Base-by-base conservation (phyloP, 2,113 vertebrate species). In the Chaenocephalus aceratus region DNA sequence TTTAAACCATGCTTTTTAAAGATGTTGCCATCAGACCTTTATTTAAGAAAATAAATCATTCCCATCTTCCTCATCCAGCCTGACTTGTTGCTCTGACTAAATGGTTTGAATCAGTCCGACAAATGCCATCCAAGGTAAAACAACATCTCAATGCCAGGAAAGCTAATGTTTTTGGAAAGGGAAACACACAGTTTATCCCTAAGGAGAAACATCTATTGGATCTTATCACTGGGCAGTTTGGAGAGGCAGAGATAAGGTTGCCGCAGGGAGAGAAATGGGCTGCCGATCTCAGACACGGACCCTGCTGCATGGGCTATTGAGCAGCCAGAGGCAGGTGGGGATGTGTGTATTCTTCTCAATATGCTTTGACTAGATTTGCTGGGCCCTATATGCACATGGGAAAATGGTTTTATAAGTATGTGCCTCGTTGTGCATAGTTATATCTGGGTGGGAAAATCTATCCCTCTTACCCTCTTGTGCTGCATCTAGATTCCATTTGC, bases 161-260 rank as follows among this genome's bases (percentile, higher is more conserved):
- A 79, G 56, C 80, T 79, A 63, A 86, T 80, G 58, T 82, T 74
- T 87, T 76, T 86, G 57, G 77, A 73, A 64, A 72, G 44, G 60
- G 77, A 85, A 89, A 77, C 56, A 79, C 54, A 83, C 45, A 79
- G 62, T 88, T 90, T 85, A 87, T 70, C 84, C 79, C 76, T 23
- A 30, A 75, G 82, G 77, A 80, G 82, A 70, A 86, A 78, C 80
- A 89, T 85, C 83, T 80, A 83, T 87, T 66, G 70, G 70, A 90
- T 91, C 82, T 89, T 92, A 91, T 93, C 91, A 68, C 80, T 45
- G 63, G 84, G 75, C 72, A 72, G 84, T 85, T 88, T 84, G 87
- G 91, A 92, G 77, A 91, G 75, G 60, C 72, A 72, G 74, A 83
- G 89, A 93, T 92, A 92, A 92, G 72, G 23, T 18, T 79, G 85